phyloP scores from a whole-genome alignment of 2,113 vertebrate genomes.

The Triplophysa dalaica region DNA sequence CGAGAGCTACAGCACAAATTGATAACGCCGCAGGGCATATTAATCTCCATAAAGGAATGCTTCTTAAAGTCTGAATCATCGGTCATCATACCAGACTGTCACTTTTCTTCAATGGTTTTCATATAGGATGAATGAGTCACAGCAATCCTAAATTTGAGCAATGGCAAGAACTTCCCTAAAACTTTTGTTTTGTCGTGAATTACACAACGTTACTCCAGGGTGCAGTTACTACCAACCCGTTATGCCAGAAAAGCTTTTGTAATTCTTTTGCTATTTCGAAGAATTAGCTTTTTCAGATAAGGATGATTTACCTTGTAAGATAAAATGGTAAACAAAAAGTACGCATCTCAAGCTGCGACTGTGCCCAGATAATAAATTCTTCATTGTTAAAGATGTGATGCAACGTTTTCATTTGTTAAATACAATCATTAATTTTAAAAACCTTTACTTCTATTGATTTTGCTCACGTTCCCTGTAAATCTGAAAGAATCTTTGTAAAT shows the following conservation, averaged over 20 bases:
- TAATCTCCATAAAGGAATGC: not conserved
- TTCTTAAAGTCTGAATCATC: slow-evolving; percentile 20
- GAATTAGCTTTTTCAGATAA: not conserved
- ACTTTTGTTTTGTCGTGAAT: not conserved
- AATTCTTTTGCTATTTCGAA: not conserved
- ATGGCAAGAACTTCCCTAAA: slow-evolving; percentile 1
- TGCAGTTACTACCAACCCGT: not conserved
- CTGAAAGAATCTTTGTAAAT: too few species aligned
- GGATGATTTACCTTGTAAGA: too few species aligned
- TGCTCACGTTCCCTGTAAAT: too few species aligned
- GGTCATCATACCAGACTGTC: not conserved
- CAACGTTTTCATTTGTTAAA: too few species aligned
- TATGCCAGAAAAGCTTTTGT: slow-evolving; percentile 9
- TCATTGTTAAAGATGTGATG: too few species aligned
- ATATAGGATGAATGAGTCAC: not conserved
- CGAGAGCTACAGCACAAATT: not conserved
- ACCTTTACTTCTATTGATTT: too few species aligned
- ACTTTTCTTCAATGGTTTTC: not conserved
- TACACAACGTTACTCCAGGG: not conserved
- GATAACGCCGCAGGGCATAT: not conserved
- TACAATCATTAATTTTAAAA: too few species aligned
- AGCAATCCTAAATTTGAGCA: slow-evolving; percentile 7
- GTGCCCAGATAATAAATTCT: too few species aligned
- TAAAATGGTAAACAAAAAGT: too few species aligned
- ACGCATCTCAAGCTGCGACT: too few species aligned